Conservation (phyloP, 2,113 vertebrate species). For the Crypturellus undulatus region DNA sequence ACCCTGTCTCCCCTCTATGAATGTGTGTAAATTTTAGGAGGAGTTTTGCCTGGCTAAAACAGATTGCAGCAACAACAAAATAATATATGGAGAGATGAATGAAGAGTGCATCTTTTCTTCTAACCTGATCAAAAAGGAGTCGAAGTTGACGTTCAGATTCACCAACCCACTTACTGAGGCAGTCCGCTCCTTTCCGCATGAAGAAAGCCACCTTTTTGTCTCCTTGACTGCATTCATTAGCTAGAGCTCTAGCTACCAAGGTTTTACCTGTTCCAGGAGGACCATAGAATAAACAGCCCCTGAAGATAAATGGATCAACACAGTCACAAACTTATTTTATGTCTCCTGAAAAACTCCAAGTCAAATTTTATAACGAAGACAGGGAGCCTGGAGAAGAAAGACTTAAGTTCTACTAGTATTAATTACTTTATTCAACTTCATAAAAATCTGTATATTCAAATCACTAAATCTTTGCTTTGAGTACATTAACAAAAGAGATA, state of each 20-base stretch:
- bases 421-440: background rate
- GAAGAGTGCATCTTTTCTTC: slow-evolving; percentile 14
- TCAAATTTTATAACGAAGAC: slow-evolving; percentile 67
- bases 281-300: slow-evolving; percentile 98
- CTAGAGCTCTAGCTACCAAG: slow-evolving; percentile 95
- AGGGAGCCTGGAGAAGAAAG: slow-evolving; percentile 65
- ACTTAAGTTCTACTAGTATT: background rate
- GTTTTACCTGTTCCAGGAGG: slow-evolving; percentile 99
- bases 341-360: slow-evolving; percentile 68
- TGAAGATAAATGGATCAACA: slow-evolving; percentile 80
- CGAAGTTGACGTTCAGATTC: slow-evolving; percentile 98
- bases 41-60: background rate
- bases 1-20: background rate
- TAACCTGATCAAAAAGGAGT: slow-evolving; percentile 98
- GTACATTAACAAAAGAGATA: background rate
- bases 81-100: background rate
- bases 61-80: background rate
- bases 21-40: background rate
- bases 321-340: slow-evolving; percentile 73
- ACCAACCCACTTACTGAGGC: slow-evolving; percentile 99
- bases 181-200: slow-evolving; percentile 99
- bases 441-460: background rate
- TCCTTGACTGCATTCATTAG: slow-evolving; percentile 98
- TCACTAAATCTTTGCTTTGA: background rate
- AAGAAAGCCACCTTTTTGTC: slow-evolving; percentile 98